Evolutionary conservation across 2,113 vertebrate species (phyloP).

Genomic region (Seriola quinqueradiata): DNA sequence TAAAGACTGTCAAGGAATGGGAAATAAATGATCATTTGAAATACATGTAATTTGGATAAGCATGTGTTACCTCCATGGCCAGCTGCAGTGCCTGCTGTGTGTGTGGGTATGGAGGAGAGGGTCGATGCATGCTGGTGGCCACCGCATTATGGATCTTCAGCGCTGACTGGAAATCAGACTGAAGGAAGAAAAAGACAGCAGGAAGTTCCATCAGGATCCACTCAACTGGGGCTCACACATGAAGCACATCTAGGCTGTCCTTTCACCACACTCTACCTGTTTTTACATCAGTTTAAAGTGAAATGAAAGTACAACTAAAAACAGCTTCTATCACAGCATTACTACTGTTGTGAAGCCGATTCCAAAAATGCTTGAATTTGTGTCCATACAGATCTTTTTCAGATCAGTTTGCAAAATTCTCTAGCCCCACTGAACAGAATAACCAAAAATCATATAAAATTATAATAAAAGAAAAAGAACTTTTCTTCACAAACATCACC

Average conservation of each 20-base stretch:
- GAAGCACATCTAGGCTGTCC: background rate
- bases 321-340: no score
- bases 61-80: conserved; percentile 79
- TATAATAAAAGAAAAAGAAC: no score
- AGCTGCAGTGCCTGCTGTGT: conserved; percentile 90
- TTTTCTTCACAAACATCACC: no score
- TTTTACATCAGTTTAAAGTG: background rate
- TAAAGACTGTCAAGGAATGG: background rate
- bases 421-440: no score
- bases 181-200: conserved; percentile 10
- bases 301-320: no score
- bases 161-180: conserved; percentile 95
- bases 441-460: no score
- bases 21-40: background rate
- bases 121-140: conserved; percentile 93
- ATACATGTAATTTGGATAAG: background rate
- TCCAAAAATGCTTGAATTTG: no score
- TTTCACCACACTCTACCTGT: background rate
- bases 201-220: background rate
- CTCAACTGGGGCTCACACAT: background rate
- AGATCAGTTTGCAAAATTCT: no score
- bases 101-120: conserved; percentile 95
- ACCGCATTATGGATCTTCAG: conserved; percentile 97
- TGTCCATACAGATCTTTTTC: no score
- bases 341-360: no score